Conservation (phyloP, 1,140 invertebrate genomes). For the Drusus annulatus region DNA sequence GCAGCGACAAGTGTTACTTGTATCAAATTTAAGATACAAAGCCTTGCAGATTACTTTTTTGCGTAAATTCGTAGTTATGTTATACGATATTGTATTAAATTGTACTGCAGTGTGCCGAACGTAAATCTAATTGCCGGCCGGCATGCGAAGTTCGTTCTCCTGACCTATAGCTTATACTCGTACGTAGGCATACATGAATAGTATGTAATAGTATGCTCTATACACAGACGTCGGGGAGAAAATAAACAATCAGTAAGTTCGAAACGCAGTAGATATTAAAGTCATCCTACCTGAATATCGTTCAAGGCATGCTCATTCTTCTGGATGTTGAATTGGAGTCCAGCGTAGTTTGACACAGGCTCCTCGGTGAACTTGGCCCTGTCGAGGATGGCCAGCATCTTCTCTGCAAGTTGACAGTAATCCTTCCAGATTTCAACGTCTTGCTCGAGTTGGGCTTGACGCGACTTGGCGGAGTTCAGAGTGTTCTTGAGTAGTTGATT, state of each 20-base stretch:
- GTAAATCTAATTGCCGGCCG: neutral
- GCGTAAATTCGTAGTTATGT: no score
- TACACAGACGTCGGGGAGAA: no score
- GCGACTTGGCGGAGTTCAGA: constrained; percentile 84
- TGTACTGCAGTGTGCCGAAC: no score
- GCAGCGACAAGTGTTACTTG: neutral
- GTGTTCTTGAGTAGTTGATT: constrained; percentile 86
- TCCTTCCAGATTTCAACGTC: constrained; percentile 86
- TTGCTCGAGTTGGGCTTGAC: constrained; percentile 82
- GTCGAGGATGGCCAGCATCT: constrained; percentile 81
- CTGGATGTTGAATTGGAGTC: constrained; percentile 84
- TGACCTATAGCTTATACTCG: no score
- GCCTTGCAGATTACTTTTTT: no score
- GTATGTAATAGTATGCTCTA: no score
- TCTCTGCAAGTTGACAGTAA: constrained; percentile 82
- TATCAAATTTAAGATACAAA: no score
- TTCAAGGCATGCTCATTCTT: constrained; percentile 84
- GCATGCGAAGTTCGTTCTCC: no score
- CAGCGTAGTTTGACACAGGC: constrained; percentile 82
- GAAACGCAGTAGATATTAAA: neutral
- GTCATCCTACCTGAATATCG: constrained; percentile 81
- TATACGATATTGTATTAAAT: no score
- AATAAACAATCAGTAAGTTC: no score
- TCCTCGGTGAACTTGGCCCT: constrained; percentile 83
- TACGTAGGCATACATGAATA: no score